These are phyloP conservation scores for Oasisia sp. DNA, from an alignment of 2,888 invertebrate genomes.

Conservation along the genomic window DNA sequence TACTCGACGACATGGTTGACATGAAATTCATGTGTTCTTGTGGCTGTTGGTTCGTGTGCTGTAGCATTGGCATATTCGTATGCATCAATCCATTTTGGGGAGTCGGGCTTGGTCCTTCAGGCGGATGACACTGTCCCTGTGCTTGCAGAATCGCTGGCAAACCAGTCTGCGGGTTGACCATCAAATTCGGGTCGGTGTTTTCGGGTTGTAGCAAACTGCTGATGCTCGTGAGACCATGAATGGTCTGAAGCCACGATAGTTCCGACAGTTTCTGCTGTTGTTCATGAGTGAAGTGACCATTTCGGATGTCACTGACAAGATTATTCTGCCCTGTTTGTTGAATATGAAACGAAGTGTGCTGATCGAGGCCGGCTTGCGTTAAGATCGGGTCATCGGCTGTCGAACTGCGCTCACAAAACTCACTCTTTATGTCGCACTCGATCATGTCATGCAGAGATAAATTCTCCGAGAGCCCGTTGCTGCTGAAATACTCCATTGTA, in stretches of 20 bases:
- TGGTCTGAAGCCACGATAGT: neutral
- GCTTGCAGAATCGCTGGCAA: slow-evolving; percentile 75
- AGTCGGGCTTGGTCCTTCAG: slow-evolving; percentile 28
- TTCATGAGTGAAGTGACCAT: neutral
- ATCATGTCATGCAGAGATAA: slow-evolving; percentile 85
- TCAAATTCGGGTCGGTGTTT: slow-evolving; percentile 40
- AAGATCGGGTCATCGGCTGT: neutral
- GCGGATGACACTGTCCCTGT: slow-evolving; percentile 30
- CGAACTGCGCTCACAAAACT: slow-evolving; percentile 19
- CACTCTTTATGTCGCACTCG: slow-evolving; percentile 80
- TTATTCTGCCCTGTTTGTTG: neutral
- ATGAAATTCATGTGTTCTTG: slow-evolving; percentile 17
- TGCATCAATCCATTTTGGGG: slow-evolving; percentile 30
- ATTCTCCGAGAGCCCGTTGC: slow-evolving; percentile 33
- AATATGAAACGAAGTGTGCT: neutral
- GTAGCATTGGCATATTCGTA: neutral
- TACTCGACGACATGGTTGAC: neutral
- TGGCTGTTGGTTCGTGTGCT: neutral
- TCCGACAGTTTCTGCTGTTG: neutral
- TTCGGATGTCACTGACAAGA: slow-evolving; percentile 2
- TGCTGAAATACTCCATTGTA: slow-evolving; percentile 42
- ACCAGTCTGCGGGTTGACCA: slow-evolving; percentile 91
- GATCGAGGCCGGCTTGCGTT: neutral
- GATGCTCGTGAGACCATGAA: slow-evolving; percentile 21
- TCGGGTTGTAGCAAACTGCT: slow-evolving; percentile 27